phyloP scores from a whole-genome alignment of 2,888 invertebrate species.

The Ectemnius lituratus region DNA sequence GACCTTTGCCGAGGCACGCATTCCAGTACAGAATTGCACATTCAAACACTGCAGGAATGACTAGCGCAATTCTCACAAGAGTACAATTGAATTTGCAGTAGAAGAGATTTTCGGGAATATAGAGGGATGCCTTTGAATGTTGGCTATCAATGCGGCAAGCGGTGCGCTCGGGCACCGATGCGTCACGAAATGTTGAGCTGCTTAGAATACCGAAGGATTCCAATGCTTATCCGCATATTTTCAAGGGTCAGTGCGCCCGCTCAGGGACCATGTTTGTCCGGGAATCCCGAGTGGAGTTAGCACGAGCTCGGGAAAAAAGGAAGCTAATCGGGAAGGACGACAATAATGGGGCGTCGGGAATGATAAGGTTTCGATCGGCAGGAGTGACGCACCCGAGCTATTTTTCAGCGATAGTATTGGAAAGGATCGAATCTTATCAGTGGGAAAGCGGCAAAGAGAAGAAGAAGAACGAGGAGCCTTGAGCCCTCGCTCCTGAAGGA shows the following conservation, averaged over 20 bases:
- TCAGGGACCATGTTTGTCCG: conserved; percentile 27
- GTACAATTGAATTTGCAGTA: too few species aligned
- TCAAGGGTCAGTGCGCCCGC: conserved; percentile 60
- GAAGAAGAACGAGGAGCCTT: conserved; percentile 57
- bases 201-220: conserved; percentile 53
- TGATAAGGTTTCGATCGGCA: too few species aligned
- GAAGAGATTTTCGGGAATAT: too few species aligned
- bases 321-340: neutral
- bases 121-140: conserved; percentile 10
- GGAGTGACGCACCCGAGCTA: neutral
- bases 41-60: neutral
- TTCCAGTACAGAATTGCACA: neutral
- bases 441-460: conserved; percentile 19
- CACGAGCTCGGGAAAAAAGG: conserved; percentile 18
- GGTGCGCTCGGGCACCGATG: conserved; percentile 42
- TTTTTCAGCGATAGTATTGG: neutral
- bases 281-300: conserved; percentile 29
- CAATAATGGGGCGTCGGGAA: too few species aligned
- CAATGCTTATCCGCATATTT: conserved; percentile 61
- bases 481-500: conserved; percentile 65
- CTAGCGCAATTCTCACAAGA: too few species aligned
- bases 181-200: conserved; percentile 54
- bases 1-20: neutral
- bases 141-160: conserved; percentile 30
- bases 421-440: conserved; percentile 44